A percentile compares a stretch with the other conserved stretches of the same genome.
phyloP scores from a whole-genome alignment of 2,113 vertebrate species.

The Pelmatolapia mariae region DNA sequence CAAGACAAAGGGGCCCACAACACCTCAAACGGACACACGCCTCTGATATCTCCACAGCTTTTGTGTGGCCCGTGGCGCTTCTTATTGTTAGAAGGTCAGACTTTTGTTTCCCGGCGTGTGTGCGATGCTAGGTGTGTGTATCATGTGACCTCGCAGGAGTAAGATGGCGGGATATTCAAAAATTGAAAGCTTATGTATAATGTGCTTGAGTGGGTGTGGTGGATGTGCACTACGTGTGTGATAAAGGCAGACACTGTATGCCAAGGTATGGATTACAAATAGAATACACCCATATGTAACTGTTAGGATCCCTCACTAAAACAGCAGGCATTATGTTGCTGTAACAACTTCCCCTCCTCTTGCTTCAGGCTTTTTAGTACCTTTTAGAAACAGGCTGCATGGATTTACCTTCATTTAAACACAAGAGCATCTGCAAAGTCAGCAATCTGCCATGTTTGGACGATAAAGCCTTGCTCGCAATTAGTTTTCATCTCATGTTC shows the following conservation, averaged over 20 bases:
- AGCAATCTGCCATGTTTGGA: background rate
- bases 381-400: background rate
- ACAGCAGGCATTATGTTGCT: background rate
- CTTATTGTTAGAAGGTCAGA: background rate
- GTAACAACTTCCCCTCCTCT: background rate
- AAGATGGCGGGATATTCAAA: slow-evolving; percentile 29
- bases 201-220: background rate
- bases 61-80: slow-evolving; percentile 18
- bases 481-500: background rate
- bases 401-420: background rate
- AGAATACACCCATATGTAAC: background rate
- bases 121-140: background rate
- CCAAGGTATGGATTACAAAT: background rate
- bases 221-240: background rate
- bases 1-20: background rate
- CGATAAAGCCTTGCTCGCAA: rapidly evolving
- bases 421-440: background rate
- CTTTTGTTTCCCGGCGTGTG: slow-evolving; percentile 5
- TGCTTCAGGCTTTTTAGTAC: background rate
- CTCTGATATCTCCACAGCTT: background rate
- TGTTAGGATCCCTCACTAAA: background rate
- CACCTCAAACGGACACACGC: slow-evolving; percentile 22
- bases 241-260: background rate
- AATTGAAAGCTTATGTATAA: background rate
- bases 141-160: background rate